Evolutionary conservation across 2,888 invertebrate genomes (phyloP).

Genomic region (Phortica magna): DNA sequence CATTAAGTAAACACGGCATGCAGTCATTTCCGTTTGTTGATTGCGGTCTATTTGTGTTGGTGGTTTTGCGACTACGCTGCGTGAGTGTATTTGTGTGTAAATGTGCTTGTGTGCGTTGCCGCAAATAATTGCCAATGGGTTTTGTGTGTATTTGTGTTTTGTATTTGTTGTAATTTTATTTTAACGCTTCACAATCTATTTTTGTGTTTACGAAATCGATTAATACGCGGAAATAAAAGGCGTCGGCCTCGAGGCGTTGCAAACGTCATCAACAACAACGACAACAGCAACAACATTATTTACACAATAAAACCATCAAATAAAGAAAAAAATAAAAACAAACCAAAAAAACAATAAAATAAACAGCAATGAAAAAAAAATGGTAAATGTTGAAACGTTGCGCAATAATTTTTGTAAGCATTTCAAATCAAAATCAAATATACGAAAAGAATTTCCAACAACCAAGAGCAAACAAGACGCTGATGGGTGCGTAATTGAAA

Average conservation of each 20-base stretch:
- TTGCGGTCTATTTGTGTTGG: conserved; percentile 24
- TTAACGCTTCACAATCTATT: conserved; percentile 8
- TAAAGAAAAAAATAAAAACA: background rate
- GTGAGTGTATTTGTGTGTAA: background rate
- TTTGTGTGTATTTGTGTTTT: background rate
- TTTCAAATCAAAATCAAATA: conserved; percentile 29
- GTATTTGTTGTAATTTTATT: conserved; percentile 12
- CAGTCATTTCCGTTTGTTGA: conserved; percentile 33
- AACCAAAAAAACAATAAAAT: background rate
- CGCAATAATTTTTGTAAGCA: conserved; percentile 20
- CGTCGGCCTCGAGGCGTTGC: background rate
- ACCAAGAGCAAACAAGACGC: background rate
- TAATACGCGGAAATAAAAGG: conserved; percentile 19
- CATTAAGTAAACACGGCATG: conserved; percentile 32
- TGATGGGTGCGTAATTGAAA: background rate
- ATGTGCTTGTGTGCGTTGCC: background rate
- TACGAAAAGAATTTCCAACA: background rate
- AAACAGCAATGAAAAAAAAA: background rate
- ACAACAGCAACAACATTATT: background rate
- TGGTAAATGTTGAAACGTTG: background rate
- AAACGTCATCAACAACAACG: background rate
- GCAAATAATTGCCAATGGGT: conserved; percentile 26
- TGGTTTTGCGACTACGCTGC: background rate
- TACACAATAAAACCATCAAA: background rate
- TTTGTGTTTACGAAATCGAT: conserved; percentile 20